Base-by-base conservation (phyloP, 2,113 vertebrate species). In the Sylvietta virens region DNA sequence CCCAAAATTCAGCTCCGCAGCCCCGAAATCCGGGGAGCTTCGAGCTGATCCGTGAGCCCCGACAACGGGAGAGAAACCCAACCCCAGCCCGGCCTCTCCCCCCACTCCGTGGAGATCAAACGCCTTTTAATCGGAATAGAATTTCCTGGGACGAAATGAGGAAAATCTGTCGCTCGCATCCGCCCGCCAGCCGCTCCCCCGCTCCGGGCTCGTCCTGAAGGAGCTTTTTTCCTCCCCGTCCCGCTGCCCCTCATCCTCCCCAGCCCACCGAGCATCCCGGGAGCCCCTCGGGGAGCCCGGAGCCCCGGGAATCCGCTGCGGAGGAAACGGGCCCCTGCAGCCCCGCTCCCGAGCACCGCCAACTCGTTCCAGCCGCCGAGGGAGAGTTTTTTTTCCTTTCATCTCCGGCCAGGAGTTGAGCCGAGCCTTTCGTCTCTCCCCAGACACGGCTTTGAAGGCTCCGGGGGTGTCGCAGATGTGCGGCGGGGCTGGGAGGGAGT, bases 121-220 rank as follows among this genome's bases (percentile, higher is more conserved):
- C 54, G 27, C 58, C 42, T 24, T 80, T 86, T 90, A 94, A 95
- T 94, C 95, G 44, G 56, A 92, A 94, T 74, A 91, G 97, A 95
- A 97, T 97, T 97, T 97, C 97, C 96, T 97, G 61, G 79, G 87
- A 72, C 77, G 12, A 96, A 97, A 96, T 95, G 95, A 96, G 91
- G 70, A 97, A 92, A 95, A 91, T 95, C 89, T 96, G 97, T 40
- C 33, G 19, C 92, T 94, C 50, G 16, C 88, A 69, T 78, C 94
- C 48, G 61, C 91, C 86, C 54, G 7, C 42, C 58, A 22, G 86
- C 94, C 61, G 60, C 80, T 89, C 78, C 77, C 48, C 74, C 50
- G 73, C 79, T 58, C 85, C 10, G 77, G 67, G 81, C 95, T 67
- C 3, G 1, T 8, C 71, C 77, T 7, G 15, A 0, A 12, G 84